Conservation (phyloP, 2,113 vertebrate species). For the Anhinga anhinga region DNA sequence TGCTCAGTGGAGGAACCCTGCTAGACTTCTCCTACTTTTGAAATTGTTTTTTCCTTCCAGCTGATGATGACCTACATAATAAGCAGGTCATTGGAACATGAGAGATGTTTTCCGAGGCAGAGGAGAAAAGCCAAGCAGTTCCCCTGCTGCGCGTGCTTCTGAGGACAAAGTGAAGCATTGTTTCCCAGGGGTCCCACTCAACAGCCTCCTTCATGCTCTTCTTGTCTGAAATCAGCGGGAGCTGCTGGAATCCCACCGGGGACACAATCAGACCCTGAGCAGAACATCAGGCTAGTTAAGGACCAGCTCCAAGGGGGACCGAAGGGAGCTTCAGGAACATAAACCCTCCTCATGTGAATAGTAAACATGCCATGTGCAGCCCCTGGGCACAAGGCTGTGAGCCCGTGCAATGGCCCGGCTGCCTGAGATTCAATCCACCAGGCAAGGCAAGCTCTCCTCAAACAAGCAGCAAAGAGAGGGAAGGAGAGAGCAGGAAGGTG, state of each 20-base stretch:
- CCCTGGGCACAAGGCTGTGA: neutral
- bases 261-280: neutral
- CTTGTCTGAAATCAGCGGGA: neutral
- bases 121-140: conserved; percentile 24
- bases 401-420: neutral
- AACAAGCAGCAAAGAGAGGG: neutral
- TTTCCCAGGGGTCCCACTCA: neutral
- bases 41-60: neutral
- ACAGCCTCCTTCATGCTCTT: neutral
- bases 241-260: neutral
- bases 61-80: conserved; percentile 46
- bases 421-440: fast-evolving
- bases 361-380: neutral
- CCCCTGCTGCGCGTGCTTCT: fast-evolving
- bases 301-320: neutral
- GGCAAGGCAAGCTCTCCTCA: neutral
- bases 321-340: neutral
- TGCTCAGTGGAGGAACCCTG: neutral
- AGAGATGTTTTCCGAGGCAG: neutral
- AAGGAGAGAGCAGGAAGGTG: neutral
- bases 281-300: neutral
- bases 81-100: conserved; percentile 37
- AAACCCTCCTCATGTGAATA: neutral
- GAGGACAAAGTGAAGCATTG: neutral
- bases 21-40: conserved; percentile 18